A percentile compares a stretch with the other conserved stretches of the same genome.
phyloP scores from a whole-genome alignment of 2,888 invertebrate genomes.

The Tipula unca region DNA sequence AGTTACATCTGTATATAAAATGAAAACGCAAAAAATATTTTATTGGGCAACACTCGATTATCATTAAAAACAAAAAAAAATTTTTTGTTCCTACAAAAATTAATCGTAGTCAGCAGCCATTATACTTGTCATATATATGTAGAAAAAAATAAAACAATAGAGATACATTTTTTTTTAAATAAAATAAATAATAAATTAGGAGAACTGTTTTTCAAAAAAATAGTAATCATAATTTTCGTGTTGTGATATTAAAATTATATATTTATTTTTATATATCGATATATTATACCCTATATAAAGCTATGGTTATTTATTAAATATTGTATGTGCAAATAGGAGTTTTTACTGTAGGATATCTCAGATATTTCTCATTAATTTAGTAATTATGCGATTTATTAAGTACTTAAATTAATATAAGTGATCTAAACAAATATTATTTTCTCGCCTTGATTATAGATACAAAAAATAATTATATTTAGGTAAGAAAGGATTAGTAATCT shows the following conservation, averaged over 20 bases:
- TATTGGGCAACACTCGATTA: neutral
- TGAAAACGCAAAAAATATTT: neutral
- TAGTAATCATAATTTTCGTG: neutral
- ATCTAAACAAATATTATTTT: neutral
- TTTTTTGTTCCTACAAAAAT: neutral
- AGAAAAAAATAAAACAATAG: neutral
- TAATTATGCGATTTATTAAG: neutral
- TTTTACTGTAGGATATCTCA: neutral
- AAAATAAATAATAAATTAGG: neutral
- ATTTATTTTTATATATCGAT: neutral
- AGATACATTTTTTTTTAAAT: neutral
- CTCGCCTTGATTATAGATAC: neutral
- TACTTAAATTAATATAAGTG: neutral
- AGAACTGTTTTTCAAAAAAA: neutral
- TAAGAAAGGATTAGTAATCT: neutral
- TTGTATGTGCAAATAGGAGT: neutral
- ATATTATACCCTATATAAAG: neutral
- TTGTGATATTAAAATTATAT: neutral
- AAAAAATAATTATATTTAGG: neutral
- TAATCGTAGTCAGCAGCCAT: neutral
- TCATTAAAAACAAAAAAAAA: neutral
- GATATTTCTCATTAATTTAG: neutral
- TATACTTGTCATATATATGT: slow-evolving; percentile 8
- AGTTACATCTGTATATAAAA: neutral
- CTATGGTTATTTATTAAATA: neutral